Percentiles rank a stretch among this genome's conserved stretches.
phyloP scores from a whole-genome alignment of 2,888 invertebrate species.

The Andrena marginata region DNA sequence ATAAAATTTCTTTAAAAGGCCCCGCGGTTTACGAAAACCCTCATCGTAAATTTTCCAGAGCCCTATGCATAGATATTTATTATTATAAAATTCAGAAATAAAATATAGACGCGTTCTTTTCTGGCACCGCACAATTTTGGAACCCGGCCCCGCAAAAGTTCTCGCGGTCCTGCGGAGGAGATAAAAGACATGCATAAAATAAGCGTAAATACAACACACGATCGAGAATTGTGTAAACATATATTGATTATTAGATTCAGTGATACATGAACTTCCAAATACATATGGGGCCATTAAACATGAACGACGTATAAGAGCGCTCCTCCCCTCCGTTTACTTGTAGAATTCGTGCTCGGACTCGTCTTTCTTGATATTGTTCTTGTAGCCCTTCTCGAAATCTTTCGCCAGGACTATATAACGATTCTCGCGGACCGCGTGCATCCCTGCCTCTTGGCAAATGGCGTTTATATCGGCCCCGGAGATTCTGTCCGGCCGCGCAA shows the following conservation, averaged over 20 bases:
- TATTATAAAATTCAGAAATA: too few species aligned
- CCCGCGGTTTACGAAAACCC: too few species aligned
- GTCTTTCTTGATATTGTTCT: conserved; percentile 99
- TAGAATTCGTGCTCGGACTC: conserved; percentile 99
- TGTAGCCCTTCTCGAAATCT: conserved; percentile 99
- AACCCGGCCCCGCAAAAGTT: too few species aligned
- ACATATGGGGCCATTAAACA: conserved; percentile 55
- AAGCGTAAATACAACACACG: neutral
- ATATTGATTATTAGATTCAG: conserved; percentile 62
- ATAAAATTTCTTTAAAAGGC: too few species aligned
- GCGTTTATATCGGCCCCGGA: conserved; percentile 99
- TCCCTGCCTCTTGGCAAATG: conserved; percentile 99
- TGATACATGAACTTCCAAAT: conserved; percentile 62
- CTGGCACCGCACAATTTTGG: too few species aligned
- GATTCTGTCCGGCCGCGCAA: conserved; percentile 99
- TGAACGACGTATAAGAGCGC: conserved; percentile 1
- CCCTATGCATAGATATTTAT: too few species aligned
- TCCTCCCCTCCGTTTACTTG: conserved; percentile 89
- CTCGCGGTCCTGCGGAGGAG: too few species aligned
- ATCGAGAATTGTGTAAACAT: conserved; percentile 49
- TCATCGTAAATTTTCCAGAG: too few species aligned
- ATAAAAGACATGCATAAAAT: neutral
- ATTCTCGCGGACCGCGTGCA: conserved; percentile 99
- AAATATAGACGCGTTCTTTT: too few species aligned
- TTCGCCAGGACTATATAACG: conserved; percentile 99